These are phyloP conservation scores for Zonitis immaculata DNA, from an alignment of 2,888 invertebrate species.

Conservation along the genomic window DNA sequence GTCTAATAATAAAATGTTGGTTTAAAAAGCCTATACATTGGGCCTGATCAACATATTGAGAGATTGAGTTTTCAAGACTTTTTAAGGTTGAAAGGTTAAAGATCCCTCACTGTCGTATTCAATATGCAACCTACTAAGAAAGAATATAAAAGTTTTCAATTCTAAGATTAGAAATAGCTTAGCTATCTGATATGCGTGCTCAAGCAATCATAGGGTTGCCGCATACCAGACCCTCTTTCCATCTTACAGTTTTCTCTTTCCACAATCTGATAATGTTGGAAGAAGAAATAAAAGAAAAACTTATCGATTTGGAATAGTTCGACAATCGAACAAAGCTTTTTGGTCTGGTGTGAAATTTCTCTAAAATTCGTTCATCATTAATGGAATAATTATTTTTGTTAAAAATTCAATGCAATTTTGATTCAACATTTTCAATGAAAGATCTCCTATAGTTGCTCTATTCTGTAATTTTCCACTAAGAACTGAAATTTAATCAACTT, in stretches of 20 bases:
- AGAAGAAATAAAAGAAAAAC: no score
- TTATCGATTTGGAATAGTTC: no score
- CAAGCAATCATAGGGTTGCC: constrained; percentile 27
- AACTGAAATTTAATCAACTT: not conserved
- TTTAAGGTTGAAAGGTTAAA: constrained; percentile 25
- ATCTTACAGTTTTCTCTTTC: no score
- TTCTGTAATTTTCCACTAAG: not conserved
- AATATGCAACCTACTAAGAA: constrained; percentile 30
- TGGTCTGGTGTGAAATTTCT: no score
- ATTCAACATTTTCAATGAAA: no score
- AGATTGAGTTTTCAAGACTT: constrained; percentile 22
- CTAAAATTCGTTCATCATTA: no score
- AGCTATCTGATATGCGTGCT: constrained; percentile 37
- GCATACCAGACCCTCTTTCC: not conserved
- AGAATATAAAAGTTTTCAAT: constrained; percentile 38
- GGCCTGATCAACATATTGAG: constrained; percentile 21
- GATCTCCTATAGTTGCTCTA: not conserved
- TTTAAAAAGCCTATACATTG: constrained; percentile 3
- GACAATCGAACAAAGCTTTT: no score
- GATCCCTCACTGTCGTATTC: constrained; percentile 29
- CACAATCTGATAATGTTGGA: no score
- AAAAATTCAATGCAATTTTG: no score
- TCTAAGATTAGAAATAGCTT: constrained; percentile 32
- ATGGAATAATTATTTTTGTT: no score
- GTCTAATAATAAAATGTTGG: not conserved